Percentiles rank a stretch among this genome's conserved stretches.
Evolutionary conservation across 1,140 invertebrate genomes (phyloP).

Genomic region (Zaprionus ornatus): DNA sequence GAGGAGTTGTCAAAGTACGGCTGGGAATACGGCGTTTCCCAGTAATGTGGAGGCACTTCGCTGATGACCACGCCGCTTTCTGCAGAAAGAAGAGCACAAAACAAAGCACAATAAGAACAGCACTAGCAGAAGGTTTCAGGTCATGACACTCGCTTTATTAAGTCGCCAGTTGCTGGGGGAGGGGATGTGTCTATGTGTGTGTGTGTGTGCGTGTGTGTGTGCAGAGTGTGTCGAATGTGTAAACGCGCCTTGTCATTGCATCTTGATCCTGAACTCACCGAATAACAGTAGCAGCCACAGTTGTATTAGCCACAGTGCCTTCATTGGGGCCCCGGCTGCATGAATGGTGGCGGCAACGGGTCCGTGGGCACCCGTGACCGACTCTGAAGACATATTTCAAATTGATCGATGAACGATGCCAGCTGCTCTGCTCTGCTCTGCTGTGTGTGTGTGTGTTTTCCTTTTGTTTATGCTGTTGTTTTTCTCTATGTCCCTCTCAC

Average conservation of each 20-base stretch:
- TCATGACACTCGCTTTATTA: constrained; percentile 26
- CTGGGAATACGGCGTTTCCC: constrained; percentile 88
- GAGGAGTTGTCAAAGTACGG: constrained; percentile 96
- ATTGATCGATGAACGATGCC: constrained; percentile 48
- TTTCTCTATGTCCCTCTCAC: not conserved
- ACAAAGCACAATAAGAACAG: constrained; percentile 5
- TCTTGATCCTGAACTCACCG: constrained; percentile 57
- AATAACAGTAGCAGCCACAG: constrained; percentile 66
- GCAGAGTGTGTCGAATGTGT: constrained; percentile 16
- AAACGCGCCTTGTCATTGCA: constrained; percentile 43
- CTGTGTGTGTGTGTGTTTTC: constrained; percentile 9
- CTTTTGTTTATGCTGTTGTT: constrained; percentile 27
- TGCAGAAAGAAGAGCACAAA: constrained; percentile 35
- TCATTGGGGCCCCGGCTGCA: constrained; percentile 24
- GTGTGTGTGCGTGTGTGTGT: constrained; percentile 16
- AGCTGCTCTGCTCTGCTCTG: constrained; percentile 3
- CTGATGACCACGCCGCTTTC: constrained; percentile 76
- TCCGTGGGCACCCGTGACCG: not conserved
- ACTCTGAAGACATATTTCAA: constrained; percentile 46
- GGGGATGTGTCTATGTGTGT: not conserved
- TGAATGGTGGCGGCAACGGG: not conserved
- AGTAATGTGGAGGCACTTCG: constrained; percentile 82
- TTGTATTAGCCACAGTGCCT: constrained; percentile 63
- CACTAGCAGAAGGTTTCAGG: constrained; percentile 9
- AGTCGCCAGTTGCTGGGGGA: not conserved